Conservation (phyloP, 53 echinoderm and acorn worm genomes). For the Echinometra lucunter region DNA sequence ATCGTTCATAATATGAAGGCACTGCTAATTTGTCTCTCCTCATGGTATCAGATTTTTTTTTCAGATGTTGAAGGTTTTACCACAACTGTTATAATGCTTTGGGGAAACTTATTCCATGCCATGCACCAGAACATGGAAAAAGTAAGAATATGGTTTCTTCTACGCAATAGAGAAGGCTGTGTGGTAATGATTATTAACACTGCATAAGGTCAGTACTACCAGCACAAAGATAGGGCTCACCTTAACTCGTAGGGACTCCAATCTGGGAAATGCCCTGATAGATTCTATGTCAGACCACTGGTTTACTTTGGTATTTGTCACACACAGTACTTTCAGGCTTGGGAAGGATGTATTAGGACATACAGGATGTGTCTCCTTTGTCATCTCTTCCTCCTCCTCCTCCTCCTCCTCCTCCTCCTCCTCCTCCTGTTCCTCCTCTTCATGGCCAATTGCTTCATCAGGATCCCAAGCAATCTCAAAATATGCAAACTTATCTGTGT, state of each 20-base stretch:
- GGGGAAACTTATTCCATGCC: no score
- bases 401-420: background rate
- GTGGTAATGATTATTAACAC: background rate
- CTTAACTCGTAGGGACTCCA: constrained; percentile 83
- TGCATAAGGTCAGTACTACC: background rate
- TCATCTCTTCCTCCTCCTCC: background rate
- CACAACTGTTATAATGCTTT: background rate
- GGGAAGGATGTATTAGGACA: constrained; percentile 51
- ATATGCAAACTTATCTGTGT: constrained; percentile 61
- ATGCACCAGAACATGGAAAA: background rate
- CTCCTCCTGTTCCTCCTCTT: constrained; percentile 35
- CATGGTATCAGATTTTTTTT: no score
- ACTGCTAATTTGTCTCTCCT: no score
- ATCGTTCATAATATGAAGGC: no score
- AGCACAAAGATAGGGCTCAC: constrained; percentile 57
- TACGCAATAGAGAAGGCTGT: background rate
- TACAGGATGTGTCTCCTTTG: background rate
- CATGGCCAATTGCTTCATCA: constrained; percentile 57
- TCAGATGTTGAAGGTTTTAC: no score
- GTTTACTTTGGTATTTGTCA: constrained; percentile 80
- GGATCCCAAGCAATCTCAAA: constrained; percentile 56
- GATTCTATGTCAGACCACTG: constrained; percentile 83
- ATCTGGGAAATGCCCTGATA: constrained; percentile 77
- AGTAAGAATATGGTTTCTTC: background rate
- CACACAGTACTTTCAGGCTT: constrained; percentile 76